A percentile compares a stretch with the other conserved stretches of the same genome.
These are phyloP conservation scores for Euclidia mi DNA, from an alignment of 2,888 invertebrate genomes.

Conservation along the genomic window DNA sequence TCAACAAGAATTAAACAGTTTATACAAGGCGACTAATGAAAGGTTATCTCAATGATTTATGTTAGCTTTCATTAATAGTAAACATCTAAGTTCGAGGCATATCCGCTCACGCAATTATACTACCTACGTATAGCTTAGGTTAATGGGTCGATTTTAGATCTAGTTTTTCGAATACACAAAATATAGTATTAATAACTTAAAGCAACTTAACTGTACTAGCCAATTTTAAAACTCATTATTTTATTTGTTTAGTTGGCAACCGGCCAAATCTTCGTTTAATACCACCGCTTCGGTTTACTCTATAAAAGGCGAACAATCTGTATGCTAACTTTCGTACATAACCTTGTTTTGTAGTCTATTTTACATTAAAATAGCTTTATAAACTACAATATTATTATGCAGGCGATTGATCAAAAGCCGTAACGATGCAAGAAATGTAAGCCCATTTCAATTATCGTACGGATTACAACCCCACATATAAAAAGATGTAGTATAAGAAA, in stretches of 20 bases:
- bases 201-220: slow-evolving; percentile 42
- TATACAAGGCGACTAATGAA: too few species aligned
- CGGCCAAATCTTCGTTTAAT: slow-evolving; percentile 40
- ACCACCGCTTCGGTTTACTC: slow-evolving; percentile 30
- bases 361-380: not conserved
- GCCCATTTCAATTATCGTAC: slow-evolving; percentile 47
- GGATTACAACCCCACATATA: slow-evolving; percentile 57
- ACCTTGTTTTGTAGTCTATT: slow-evolving; percentile 23
- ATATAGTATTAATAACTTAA: slow-evolving; percentile 21
- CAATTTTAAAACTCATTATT: slow-evolving; percentile 53
- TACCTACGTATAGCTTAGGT: too few species aligned
- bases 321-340: slow-evolving; percentile 31
- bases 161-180: not conserved
- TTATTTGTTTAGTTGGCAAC: slow-evolving; percentile 42
- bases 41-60: too few species aligned
- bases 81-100: too few species aligned
- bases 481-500: slow-evolving; percentile 75
- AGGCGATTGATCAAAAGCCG: slow-evolving; percentile 12
- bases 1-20: too few species aligned
- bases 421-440: slow-evolving; percentile 27
- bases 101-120: too few species aligned
- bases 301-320: slow-evolving; percentile 48
- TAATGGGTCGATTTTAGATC: too few species aligned
- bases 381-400: not conserved
- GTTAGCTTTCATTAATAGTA: too few species aligned